A percentile compares a stretch with the other conserved stretches of the same genome.
Evolutionary conservation across 2,113 vertebrate genomes (phyloP).

Genomic region (Hiodon alosoides): DNA sequence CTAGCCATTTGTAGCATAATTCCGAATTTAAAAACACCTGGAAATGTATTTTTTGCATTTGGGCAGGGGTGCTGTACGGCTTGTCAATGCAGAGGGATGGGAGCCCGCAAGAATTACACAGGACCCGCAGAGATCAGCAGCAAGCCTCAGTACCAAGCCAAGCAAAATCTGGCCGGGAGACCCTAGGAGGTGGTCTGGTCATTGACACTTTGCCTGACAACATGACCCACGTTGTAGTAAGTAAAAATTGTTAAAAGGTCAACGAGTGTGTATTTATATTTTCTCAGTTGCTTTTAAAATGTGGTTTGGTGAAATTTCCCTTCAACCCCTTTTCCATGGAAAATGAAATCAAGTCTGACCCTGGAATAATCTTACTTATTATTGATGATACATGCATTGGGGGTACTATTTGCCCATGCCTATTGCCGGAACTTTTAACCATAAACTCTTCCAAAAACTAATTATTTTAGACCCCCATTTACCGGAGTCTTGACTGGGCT

Average conservation of each 20-base stretch:
- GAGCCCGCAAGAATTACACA: slow-evolving; percentile 25
- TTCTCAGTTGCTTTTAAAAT: background rate
- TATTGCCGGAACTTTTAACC: no score
- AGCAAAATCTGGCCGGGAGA: slow-evolving; percentile 59
- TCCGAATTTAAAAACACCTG: no score
- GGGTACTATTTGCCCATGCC: no score
- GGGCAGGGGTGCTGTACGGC: slow-evolving; percentile 32
- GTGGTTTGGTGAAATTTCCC: background rate
- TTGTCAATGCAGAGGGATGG: slow-evolving; percentile 29
- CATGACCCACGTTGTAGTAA: slow-evolving; percentile 73
- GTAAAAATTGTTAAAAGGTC: slow-evolving; percentile 30
- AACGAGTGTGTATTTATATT: slow-evolving; percentile 14
- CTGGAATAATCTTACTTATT: no score
- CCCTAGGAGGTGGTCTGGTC: slow-evolving; percentile 60
- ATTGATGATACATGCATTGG: no score
- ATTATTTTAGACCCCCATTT: no score
- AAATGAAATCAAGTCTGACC: no score
- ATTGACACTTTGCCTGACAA: slow-evolving; percentile 72
- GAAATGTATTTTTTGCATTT: background rate
- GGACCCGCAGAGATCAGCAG: slow-evolving; percentile 41
- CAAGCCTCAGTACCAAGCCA: slow-evolving; percentile 31
- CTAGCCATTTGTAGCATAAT: no score
- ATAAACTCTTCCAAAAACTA: no score
- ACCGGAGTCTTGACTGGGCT: no score
- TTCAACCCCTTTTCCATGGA: no score